A percentile compares a stretch with the other conserved stretches of the same genome.
These are phyloP conservation scores for Caradrina clavipalpis DNA, from an alignment of 2,888 invertebrate species.

Conservation along the genomic window DNA sequence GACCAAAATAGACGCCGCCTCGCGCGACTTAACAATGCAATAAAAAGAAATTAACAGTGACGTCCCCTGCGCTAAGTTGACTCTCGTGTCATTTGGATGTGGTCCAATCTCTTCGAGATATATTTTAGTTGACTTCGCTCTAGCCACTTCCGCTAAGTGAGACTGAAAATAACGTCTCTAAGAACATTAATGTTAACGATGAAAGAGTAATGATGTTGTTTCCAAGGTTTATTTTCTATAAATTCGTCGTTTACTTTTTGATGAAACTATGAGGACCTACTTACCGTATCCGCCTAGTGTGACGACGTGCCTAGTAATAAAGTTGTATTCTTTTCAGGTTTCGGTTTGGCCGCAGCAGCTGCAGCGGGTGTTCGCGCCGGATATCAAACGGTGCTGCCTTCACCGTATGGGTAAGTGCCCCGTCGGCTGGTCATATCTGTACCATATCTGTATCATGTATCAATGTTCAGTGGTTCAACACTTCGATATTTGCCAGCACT, in stretches of 20 bases:
- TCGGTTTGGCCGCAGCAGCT: constrained; percentile 86
- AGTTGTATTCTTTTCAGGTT: constrained; percentile 82
- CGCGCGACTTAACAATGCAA: constrained; percentile 90
- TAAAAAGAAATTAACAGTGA: constrained; percentile 90
- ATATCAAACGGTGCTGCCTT: constrained; percentile 94
- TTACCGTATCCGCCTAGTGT: constrained; percentile 36
- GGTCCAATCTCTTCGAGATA: constrained; percentile 84
- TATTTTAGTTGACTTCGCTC: constrained; percentile 82
- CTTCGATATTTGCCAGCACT: constrained; percentile 90
- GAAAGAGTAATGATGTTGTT: constrained; percentile 74
- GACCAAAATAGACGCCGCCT: constrained; percentile 87
- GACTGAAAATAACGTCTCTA: constrained; percentile 81
- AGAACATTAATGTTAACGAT: constrained; percentile 75
- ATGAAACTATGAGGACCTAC: constrained; percentile 67
- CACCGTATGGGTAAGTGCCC: constrained; percentile 96
- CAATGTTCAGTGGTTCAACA: constrained; percentile 89
- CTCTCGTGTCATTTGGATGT: constrained; percentile 89
- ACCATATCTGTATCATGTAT: constrained; percentile 84
- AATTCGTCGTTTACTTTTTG: constrained; percentile 72
- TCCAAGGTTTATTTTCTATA: constrained; percentile 69
- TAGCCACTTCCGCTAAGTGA: constrained; percentile 88
- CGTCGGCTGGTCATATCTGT: constrained; percentile 59
- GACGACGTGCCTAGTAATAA: constrained; percentile 59
- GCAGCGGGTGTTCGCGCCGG: constrained; percentile 94
- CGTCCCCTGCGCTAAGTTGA: constrained; percentile 88